phyloP scores from a whole-genome alignment of 2,888 invertebrate genomes.

The Stenodema calcarata region DNA sequence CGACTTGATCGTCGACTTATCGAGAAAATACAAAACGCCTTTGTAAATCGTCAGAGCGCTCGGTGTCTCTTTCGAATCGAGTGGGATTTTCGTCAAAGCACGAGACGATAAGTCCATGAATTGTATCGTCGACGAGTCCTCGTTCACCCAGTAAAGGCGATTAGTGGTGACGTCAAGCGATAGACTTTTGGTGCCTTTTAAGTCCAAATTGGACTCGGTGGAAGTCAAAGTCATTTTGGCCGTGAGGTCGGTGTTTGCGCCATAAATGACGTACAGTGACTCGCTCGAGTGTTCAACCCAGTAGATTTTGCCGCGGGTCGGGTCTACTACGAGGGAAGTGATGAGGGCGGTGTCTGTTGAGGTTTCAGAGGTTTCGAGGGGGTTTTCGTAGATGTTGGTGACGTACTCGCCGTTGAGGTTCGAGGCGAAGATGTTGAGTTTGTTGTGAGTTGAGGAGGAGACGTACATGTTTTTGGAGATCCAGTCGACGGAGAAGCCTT shows the following conservation, averaged over 20 bases:
- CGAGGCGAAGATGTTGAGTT: constrained; percentile 68
- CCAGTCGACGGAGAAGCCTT: constrained; percentile 84
- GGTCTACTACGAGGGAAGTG: constrained; percentile 75
- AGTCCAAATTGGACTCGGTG: constrained; percentile 56
- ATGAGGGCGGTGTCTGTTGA: constrained; percentile 61
- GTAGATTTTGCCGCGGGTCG: constrained; percentile 67
- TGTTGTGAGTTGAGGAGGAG: constrained; percentile 65
- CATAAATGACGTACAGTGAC: neutral
- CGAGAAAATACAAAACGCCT: constrained; percentile 68
- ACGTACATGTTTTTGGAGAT: constrained; percentile 78
- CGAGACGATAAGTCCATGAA: constrained; percentile 65
- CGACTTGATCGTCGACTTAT: constrained; percentile 14
- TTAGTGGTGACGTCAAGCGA: constrained; percentile 68
- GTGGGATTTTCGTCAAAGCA: constrained; percentile 32
- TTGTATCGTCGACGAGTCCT: constrained; percentile 67
- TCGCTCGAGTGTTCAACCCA: constrained; percentile 65
- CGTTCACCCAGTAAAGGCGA: constrained; percentile 77
- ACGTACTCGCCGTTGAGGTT: constrained; percentile 77
- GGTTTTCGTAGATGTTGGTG: constrained; percentile 62
- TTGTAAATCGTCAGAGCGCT: constrained; percentile 73
- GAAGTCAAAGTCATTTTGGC: constrained; percentile 50
- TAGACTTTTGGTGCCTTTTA: constrained; percentile 60
- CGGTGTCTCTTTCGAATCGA: constrained; percentile 61
- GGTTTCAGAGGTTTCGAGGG: neutral
- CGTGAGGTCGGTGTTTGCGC: constrained; percentile 22